phyloP scores from a whole-genome alignment of 2,113 vertebrate genomes.

The Picathartes gymnocephalus region DNA sequence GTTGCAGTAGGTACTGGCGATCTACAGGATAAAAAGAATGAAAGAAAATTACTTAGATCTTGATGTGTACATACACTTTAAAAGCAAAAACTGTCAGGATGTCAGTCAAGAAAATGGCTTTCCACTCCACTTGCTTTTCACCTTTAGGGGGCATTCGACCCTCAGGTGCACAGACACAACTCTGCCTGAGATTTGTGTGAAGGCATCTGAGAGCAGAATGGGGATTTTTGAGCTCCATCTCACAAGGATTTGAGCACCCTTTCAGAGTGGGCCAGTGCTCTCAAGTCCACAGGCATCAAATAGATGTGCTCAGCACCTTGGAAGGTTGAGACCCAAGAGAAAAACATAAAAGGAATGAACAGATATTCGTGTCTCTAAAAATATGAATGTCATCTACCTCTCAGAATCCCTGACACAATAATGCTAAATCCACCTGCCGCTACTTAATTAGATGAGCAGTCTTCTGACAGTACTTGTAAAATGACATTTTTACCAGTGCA shows the following conservation, averaged over 20 bases:
- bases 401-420: slow-evolving; percentile 22
- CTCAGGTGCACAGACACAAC: slow-evolving; percentile 46
- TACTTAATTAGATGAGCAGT: slow-evolving; percentile 4
- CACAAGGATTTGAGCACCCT: slow-evolving; percentile 2
- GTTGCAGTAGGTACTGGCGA: slow-evolving; percentile 88
- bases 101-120: slow-evolving; percentile 68
- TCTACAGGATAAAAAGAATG: slow-evolving; percentile 86
- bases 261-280: not conserved
- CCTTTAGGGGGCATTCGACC: slow-evolving; percentile 5
- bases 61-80: slow-evolving; percentile 79
- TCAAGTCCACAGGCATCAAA: not conserved
- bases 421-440: slow-evolving; percentile 44
- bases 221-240: slow-evolving; percentile 27
- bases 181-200: slow-evolving; percentile 54
- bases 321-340: slow-evolving; percentile 17
- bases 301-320: slow-evolving; percentile 32
- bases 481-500: not conserved
- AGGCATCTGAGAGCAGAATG: slow-evolving; percentile 37
- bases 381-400: slow-evolving; percentile 22
- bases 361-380: slow-evolving; percentile 24
- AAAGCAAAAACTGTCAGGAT: slow-evolving; percentile 76
- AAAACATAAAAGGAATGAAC: slow-evolving; percentile 2
- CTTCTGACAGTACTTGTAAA: not conserved
- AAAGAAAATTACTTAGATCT: slow-evolving; percentile 86
- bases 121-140: slow-evolving; percentile 66